Evolutionary conservation across 2,797 vertebrate species (phyloP).

Genomic region (Steatocranus sp.): DNA sequence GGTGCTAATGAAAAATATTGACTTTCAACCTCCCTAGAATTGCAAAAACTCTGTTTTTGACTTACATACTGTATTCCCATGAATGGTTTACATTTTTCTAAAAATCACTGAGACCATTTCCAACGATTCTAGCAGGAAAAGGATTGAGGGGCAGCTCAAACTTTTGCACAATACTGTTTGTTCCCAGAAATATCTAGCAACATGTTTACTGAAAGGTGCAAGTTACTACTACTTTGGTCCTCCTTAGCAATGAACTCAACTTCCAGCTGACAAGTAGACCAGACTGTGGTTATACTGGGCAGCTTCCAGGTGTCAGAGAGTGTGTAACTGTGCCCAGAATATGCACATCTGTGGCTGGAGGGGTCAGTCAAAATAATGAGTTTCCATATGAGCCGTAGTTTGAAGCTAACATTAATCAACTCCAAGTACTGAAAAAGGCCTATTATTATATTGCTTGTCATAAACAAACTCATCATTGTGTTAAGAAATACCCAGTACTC

Average conservation of each 20-base stretch:
- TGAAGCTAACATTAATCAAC: neutral
- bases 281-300: constrained; percentile 16
- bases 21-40: neutral
- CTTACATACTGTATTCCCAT: neutral
- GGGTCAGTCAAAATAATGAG: neutral
- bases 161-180: neutral
- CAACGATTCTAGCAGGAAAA: neutral
- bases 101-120: neutral
- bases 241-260: neutral
- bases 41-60: neutral
- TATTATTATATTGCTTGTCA: neutral
- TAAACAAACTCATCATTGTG: constrained; percentile 5
- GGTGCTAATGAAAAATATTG: neutral
- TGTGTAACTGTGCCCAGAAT: neutral
- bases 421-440: neutral
- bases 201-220: neutral
- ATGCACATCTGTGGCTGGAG: neutral
- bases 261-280: neutral
- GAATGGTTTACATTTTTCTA: neutral
- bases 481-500: constrained; percentile 12
- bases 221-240: neutral
- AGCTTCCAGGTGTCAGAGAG: constrained; percentile 1
- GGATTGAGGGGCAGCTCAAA: neutral
- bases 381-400: neutral
- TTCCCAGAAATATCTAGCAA: neutral